A percentile compares a stretch with the other conserved stretches of the same genome.
phyloP scores from a whole-genome alignment of 2,113 vertebrate species.

The Triplophysa rosa region DNA sequence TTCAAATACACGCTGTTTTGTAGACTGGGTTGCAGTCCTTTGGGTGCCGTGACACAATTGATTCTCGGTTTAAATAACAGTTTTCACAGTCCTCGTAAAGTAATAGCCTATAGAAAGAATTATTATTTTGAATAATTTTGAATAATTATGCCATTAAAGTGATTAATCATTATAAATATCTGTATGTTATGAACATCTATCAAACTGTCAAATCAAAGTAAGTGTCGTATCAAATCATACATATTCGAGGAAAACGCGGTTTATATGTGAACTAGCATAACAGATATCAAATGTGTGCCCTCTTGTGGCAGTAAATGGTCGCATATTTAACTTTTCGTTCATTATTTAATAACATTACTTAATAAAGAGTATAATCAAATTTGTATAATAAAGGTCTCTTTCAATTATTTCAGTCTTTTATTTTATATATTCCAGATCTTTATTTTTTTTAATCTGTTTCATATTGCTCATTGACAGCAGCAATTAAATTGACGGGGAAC shows the following conservation, averaged over 20 bases:
- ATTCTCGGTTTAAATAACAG: neutral
- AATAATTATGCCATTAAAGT: too few relatives aligned
- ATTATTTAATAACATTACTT: neutral
- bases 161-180: neutral
- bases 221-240: too few relatives aligned
- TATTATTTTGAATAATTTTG: too few relatives aligned
- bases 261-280: neutral
- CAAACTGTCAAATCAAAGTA: neutral
- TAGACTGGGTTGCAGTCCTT: slow-evolving; percentile 1
- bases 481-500: too few relatives aligned
- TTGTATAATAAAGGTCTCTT: too few relatives aligned
- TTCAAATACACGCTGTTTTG: slow-evolving; percentile 22
- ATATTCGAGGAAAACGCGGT: neutral
- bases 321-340: neutral
- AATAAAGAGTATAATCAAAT: too few relatives aligned
- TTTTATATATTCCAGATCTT: too few relatives aligned
- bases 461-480: too few relatives aligned
- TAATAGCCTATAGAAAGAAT: neutral
- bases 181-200: neutral
- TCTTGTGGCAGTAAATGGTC: slow-evolving; percentile 58
- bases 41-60: slow-evolving; percentile 6
- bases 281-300: slow-evolving; percentile 50
- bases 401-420: too few relatives aligned
- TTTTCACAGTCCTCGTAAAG: neutral
- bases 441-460: too few relatives aligned